Evolutionary conservation across 2,888 invertebrate genomes (phyloP).

Genomic region (Lycia hirtaria): DNA sequence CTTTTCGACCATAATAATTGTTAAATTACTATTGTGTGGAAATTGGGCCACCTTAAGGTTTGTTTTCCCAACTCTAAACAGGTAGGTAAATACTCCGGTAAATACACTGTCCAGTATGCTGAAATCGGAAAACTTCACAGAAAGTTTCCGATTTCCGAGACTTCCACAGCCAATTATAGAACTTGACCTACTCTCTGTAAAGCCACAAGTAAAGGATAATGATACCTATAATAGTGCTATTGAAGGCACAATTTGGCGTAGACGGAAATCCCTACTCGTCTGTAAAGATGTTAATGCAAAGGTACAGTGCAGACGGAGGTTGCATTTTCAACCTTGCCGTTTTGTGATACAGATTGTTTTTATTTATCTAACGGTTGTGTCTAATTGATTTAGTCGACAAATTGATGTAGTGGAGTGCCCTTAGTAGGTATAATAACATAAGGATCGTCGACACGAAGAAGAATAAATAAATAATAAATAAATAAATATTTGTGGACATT

Average conservation of each 20-base stretch:
- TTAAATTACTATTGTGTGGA: too few relatives aligned
- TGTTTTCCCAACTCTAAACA: slow-evolving; percentile 1
- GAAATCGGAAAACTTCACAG: slow-evolving; percentile 13
- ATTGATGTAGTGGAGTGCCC: too few relatives aligned
- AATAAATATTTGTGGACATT: too few relatives aligned
- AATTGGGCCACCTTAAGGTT: background rate
- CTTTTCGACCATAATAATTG: too few relatives aligned
- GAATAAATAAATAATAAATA: too few relatives aligned
- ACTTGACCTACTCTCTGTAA: slow-evolving; percentile 17
- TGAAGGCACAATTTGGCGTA: slow-evolving; percentile 36
- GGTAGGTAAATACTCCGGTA: background rate
- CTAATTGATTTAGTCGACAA: too few relatives aligned
- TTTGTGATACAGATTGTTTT: background rate
- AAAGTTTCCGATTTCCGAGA: slow-evolving; percentile 10
- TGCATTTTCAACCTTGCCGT: background rate
- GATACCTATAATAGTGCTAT: slow-evolving; percentile 25
- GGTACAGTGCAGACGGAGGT: background rate
- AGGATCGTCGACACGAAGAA: too few relatives aligned
- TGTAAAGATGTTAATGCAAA: slow-evolving; percentile 9
- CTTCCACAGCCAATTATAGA: slow-evolving; percentile 12
- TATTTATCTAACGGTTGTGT: too few relatives aligned
- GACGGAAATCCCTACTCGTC: slow-evolving; percentile 32
- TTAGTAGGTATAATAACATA: too few relatives aligned
- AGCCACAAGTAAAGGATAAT: slow-evolving; percentile 1
- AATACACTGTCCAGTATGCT: background rate